A percentile compares a stretch with the other conserved stretches of the same genome.
These are phyloP conservation scores for Timandra comae DNA, from an alignment of 2,888 invertebrate genomes.

Conservation along the genomic window DNA sequence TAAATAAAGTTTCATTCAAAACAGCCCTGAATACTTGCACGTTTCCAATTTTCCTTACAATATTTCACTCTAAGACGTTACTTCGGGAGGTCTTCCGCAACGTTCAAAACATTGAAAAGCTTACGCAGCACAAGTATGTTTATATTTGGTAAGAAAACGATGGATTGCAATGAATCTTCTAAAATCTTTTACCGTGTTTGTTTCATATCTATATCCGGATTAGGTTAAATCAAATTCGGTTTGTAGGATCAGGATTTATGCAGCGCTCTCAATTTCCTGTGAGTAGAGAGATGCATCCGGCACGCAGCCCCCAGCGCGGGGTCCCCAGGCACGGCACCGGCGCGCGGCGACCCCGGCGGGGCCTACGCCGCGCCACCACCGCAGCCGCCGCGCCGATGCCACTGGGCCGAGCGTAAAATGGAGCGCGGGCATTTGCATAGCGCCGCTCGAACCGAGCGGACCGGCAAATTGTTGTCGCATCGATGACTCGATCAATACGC, in stretches of 20 bases:
- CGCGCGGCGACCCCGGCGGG: slow-evolving; percentile 18
- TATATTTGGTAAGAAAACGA: slow-evolving; percentile 19
- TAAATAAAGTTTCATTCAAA: slow-evolving; percentile 20
- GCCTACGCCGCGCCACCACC: slow-evolving; percentile 23
- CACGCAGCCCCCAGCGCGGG: slow-evolving; percentile 32
- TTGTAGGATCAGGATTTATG: slow-evolving; percentile 73
- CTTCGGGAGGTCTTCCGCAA: slow-evolving; percentile 37
- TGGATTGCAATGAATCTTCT: slow-evolving; percentile 29
- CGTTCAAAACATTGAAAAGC: slow-evolving; percentile 40
- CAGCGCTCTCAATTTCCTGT: slow-evolving; percentile 75
- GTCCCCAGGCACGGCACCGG: slow-evolving; percentile 11
- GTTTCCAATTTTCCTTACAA: slow-evolving; percentile 66
- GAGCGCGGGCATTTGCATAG: slow-evolving; percentile 71
- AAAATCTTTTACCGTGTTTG: slow-evolving; percentile 54
- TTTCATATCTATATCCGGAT: slow-evolving; percentile 75
- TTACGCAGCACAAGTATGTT: slow-evolving; percentile 5
- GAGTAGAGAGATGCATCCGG: slow-evolving; percentile 71
- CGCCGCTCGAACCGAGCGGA: slow-evolving; percentile 61
- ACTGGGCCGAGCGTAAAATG: slow-evolving; percentile 61
- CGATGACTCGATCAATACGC: slow-evolving; percentile 68
- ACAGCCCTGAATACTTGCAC: slow-evolving; percentile 57
- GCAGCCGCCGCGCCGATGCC: slow-evolving; percentile 26
- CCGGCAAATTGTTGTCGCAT: slow-evolving; percentile 73
- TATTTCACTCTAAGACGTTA: slow-evolving; percentile 57
- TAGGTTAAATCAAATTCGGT: slow-evolving; percentile 73